Conservation (phyloP, 1,140 invertebrate genomes). For the Leptinotarsa defecta region DNA sequence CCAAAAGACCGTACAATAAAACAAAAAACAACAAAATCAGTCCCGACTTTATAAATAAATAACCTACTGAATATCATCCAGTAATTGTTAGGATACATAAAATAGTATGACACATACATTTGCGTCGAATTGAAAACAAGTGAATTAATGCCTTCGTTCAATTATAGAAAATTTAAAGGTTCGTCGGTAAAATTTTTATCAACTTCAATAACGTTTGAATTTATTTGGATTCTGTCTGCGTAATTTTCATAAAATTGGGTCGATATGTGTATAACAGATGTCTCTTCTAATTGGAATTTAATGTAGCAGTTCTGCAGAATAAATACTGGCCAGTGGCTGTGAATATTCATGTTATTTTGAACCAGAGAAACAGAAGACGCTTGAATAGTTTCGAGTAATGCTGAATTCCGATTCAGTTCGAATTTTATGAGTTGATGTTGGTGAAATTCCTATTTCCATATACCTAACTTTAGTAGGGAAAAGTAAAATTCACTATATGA, state of each 20-base stretch:
- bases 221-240: slow-evolving; percentile 9
- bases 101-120: slow-evolving; percentile 6
- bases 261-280: slow-evolving; percentile 16
- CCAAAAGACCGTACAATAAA: neutral
- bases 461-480: too few relatives aligned
- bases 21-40: neutral
- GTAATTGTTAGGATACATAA: slow-evolving; percentile 1
- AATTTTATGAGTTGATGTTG: neutral
- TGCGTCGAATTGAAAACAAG: slow-evolving; percentile 3
- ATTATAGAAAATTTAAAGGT: neutral
- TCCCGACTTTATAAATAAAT: neutral
- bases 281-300: slow-evolving; percentile 20
- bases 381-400: slow-evolving; percentile 2
- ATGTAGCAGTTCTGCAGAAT: slow-evolving; percentile 15
- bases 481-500: too few relatives aligned
- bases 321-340: slow-evolving; percentile 13
- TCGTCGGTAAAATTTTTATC: neutral
- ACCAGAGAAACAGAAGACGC: neutral
- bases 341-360: slow-evolving; percentile 19
- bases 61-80: neutral
- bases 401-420: neutral
- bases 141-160: neutral
- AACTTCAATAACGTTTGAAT: slow-evolving; percentile 3
- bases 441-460: too few relatives aligned
- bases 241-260: slow-evolving; percentile 15